phyloP scores from a whole-genome alignment of 2,113 vertebrate genomes.

The Seriola quinqueradiata region DNA sequence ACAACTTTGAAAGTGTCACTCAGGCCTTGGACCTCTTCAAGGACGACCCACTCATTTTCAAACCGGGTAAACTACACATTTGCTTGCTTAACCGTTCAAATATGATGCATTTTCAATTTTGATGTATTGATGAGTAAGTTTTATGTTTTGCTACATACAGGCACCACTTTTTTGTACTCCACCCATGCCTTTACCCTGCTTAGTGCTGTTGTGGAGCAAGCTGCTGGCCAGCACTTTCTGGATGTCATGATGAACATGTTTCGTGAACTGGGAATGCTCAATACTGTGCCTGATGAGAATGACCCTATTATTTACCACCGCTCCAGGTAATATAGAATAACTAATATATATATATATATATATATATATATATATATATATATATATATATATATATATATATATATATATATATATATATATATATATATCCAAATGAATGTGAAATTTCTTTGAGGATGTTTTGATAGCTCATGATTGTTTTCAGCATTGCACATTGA shows the following conservation, averaged over 20 bases:
- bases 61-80: conserved; percentile 88
- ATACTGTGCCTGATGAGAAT: conserved; percentile 93
- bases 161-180: conserved; percentile 95
- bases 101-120: not conserved
- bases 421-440: not conserved
- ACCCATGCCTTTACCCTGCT: conserved; percentile 95
- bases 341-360: not conserved
- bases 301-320: conserved; percentile 97
- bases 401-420: not conserved
- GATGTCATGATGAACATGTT: conserved; percentile 95
- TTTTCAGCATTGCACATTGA: not conserved
- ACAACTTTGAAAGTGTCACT: conserved; percentile 91
- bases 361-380: not conserved
- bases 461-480: not conserved
- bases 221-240: conserved; percentile 89
- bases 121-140: not conserved
- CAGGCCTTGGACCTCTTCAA: conserved; percentile 95
- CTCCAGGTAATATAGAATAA: conserved; percentile 87
- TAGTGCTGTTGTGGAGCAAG: conserved; percentile 93
- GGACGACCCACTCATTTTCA: conserved; percentile 95
- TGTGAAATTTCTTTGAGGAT: not conserved
- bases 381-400: too few species aligned
- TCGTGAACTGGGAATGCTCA: conserved; percentile 92
- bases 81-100: not conserved
- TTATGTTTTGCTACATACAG: conserved; percentile 75